Evolutionary conservation across 2,797 vertebrate species (phyloP).

Genomic region (Tokudaia muenninki): DNA sequence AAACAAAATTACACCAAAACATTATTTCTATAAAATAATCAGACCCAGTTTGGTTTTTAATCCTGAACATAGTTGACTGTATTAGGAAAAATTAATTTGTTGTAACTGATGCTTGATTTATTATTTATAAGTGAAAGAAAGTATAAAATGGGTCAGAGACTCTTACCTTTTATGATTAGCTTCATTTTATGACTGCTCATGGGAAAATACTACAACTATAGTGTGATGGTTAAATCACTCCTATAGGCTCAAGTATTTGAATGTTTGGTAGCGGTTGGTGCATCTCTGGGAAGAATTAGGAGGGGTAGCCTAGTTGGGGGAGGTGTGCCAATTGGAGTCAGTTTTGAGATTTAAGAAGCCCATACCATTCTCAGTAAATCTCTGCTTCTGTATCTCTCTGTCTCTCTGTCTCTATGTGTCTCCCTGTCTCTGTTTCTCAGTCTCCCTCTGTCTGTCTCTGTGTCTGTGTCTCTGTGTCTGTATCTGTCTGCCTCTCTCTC

Average conservation of each 20-base stretch:
- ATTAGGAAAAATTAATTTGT: not conserved
- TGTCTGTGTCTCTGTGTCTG: not conserved
- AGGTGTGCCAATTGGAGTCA: not conserved
- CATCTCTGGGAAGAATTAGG: not conserved
- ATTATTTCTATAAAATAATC: not conserved
- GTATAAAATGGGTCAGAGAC: not conserved
- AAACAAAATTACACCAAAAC: not conserved
- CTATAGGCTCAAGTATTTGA: not conserved
- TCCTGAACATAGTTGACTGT: not conserved
- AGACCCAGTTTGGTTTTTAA: not conserved
- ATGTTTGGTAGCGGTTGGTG: not conserved
- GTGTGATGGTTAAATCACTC: too few relatives aligned
- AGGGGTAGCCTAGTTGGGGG: not conserved
- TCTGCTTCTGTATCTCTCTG: not conserved
- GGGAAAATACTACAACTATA: not conserved
- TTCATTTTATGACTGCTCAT: not conserved
- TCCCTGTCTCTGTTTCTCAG: not conserved
- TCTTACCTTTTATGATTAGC: not conserved
- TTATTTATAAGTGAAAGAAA: not conserved
- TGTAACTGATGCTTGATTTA: not conserved
- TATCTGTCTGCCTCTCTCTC: too few relatives aligned
- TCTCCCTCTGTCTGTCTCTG: not conserved
- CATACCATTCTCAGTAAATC: not conserved
- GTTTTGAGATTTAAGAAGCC: not conserved
- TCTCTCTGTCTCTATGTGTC: not conserved